Evolutionary conservation across 2,797 vertebrate species (phyloP).

Genomic region (Gambusia yucatana): DNA sequence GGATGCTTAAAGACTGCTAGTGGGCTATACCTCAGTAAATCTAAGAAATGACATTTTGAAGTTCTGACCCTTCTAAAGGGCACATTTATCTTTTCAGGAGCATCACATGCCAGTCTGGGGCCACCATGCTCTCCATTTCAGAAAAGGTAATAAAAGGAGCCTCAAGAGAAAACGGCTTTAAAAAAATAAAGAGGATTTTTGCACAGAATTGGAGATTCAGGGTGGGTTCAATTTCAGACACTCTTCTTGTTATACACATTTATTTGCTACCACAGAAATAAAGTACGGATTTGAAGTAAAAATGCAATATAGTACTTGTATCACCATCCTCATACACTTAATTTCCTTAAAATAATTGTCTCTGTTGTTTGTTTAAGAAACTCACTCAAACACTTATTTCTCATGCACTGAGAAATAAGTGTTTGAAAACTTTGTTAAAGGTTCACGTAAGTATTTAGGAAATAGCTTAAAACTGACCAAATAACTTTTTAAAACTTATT

Average conservation of each 20-base stretch:
- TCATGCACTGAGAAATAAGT: neutral
- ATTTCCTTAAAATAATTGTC: neutral
- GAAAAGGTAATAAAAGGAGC: slow-evolving; percentile 24
- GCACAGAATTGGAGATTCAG: slow-evolving; percentile 10
- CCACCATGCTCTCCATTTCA: slow-evolving; percentile 16
- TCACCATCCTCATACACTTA: neutral
- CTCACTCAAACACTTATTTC: neutral
- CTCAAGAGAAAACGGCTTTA: slow-evolving; percentile 13
- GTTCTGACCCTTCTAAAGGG: slow-evolving; percentile 60
- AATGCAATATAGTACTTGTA: neutral
- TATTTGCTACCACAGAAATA: neutral
- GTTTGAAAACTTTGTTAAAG: neutral
- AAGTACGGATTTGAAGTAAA: neutral
- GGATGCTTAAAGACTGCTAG: slow-evolving; percentile 48
- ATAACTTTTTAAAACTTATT: neutral
- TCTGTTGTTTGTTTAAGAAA: neutral
- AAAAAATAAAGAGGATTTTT: slow-evolving; percentile 7
- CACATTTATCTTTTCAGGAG: slow-evolving; percentile 57
- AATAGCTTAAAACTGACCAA: neutral
- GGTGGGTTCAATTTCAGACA: slow-evolving; percentile 14
- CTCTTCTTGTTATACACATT: neutral
- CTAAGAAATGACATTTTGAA: slow-evolving; percentile 66
- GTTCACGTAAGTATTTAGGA: too few species aligned
- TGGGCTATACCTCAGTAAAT: slow-evolving; percentile 62
- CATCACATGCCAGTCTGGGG: slow-evolving; percentile 4